Percentiles rank a stretch among this genome's conserved stretches.
Evolutionary conservation across 2,113 vertebrate genomes (phyloP).

Genomic region (Ictalurus punctatus): DNA sequence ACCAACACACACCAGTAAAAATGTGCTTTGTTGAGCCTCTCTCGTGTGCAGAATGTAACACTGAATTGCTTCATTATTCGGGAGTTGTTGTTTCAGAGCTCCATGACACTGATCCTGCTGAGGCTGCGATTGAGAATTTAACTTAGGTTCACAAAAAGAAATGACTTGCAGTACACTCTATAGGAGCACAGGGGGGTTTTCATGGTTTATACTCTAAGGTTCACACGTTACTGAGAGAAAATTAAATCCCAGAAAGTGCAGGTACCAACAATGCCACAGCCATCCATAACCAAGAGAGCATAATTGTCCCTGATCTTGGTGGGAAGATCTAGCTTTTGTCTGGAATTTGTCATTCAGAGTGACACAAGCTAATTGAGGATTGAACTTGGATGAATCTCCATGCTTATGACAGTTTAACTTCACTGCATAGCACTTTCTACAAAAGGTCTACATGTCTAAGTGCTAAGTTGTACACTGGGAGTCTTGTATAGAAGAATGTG

Average conservation of each 20-base stretch:
- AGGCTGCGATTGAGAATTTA: neutral
- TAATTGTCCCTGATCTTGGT: neutral
- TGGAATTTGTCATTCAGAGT: constrained; percentile 5
- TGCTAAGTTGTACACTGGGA: neutral
- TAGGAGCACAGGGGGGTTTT: neutral
- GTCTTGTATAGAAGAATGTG: neutral
- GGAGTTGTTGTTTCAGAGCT: neutral
- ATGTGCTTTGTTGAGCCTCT: neutral
- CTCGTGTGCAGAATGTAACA: neutral
- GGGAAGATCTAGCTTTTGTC: neutral
- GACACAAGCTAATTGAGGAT: neutral
- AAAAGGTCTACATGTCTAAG: neutral
- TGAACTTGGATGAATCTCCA: neutral
- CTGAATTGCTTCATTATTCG: neutral
- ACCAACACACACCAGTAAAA: neutral
- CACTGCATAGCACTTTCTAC: neutral
- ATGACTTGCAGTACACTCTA: neutral
- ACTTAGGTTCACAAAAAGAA: constrained; percentile 26
- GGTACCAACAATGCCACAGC: neutral
- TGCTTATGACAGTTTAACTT: neutral
- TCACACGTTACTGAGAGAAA: constrained; percentile 10
- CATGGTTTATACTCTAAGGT: neutral
- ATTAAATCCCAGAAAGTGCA: constrained; percentile 13
- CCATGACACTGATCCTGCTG: constrained; percentile 10
- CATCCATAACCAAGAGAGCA: neutral